Conservation (phyloP, 92 coral and sea anemone species). For the Anthopleura xanthogrammica region DNA sequence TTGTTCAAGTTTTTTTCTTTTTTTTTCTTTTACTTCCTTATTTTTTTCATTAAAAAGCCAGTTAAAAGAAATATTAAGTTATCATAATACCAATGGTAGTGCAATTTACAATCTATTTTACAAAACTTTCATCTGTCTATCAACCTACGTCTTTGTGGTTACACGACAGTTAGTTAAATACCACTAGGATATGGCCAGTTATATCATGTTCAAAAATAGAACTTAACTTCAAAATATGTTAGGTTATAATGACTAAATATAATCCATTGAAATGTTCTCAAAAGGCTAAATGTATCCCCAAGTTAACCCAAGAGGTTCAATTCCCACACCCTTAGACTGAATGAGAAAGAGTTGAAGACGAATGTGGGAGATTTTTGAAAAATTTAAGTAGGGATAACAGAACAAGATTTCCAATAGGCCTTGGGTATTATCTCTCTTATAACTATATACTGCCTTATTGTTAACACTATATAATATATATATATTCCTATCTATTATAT, state of each 20-base stretch:
- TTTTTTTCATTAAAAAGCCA: too few species aligned
- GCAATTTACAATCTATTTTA: too few species aligned
- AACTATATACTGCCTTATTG: not conserved
- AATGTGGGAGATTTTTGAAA: constrained; percentile 12
- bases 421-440: not conserved
- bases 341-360: not conserved
- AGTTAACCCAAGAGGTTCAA: not conserved
- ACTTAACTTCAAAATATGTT: too few species aligned
- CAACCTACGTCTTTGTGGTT: too few species aligned
- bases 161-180: too few species aligned
- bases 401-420: not conserved
- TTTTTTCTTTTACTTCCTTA: too few species aligned
- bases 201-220: not conserved
- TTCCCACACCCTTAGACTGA: not conserved
- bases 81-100: too few species aligned
- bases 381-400: constrained; percentile 4
- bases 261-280: not conserved
- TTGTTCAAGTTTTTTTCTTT: too few species aligned
- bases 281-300: not conserved
- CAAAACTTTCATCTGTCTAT: too few species aligned
- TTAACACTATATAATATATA: not conserved
- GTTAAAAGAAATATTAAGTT: too few species aligned
- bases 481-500: constrained; percentile 1
- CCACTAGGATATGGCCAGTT: not conserved
- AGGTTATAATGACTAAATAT: not conserved